Evolutionary conservation across 2,797 vertebrate genomes (phyloP).

Genomic region (Dicrostonyx torquatus): DNA sequence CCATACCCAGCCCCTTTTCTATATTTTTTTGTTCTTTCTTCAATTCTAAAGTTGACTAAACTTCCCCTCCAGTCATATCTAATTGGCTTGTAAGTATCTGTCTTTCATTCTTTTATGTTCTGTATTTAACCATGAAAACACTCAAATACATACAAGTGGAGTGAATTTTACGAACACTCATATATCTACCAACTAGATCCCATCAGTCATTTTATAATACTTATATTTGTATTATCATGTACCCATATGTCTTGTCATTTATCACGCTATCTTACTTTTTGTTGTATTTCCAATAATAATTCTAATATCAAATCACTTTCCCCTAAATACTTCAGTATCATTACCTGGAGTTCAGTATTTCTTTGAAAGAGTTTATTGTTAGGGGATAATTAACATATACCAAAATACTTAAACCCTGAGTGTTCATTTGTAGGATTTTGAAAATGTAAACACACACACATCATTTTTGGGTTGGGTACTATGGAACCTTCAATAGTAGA

Average conservation of each 20-base stretch:
- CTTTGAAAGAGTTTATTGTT: not conserved
- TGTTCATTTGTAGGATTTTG: not conserved
- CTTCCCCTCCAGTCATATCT: conserved; percentile 18
- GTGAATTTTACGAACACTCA: not conserved
- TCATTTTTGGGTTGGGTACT: not conserved
- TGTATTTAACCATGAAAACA: conserved; percentile 20
- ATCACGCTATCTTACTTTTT: not conserved
- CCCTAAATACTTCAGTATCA: not conserved
- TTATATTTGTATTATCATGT: not conserved
- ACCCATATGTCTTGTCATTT: not conserved
- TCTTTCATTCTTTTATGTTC: not conserved
- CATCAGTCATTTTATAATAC: not conserved
- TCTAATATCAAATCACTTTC: not conserved
- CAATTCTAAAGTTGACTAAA: not conserved
- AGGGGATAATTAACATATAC: not conserved
- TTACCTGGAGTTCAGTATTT: not conserved
- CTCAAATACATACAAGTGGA: not conserved
- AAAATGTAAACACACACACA: not conserved
- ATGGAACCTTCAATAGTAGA: not conserved
- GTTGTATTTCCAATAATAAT: conserved; percentile 39
- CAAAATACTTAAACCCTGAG: not conserved
- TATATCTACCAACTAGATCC: conserved; percentile 54
- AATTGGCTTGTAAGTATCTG: not conserved
- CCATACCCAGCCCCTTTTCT: not conserved
- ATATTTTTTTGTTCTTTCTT: conserved; percentile 12